Evolutionary conservation across 2,888 invertebrate species (phyloP).

Genomic region (Hedychridium roseum): DNA sequence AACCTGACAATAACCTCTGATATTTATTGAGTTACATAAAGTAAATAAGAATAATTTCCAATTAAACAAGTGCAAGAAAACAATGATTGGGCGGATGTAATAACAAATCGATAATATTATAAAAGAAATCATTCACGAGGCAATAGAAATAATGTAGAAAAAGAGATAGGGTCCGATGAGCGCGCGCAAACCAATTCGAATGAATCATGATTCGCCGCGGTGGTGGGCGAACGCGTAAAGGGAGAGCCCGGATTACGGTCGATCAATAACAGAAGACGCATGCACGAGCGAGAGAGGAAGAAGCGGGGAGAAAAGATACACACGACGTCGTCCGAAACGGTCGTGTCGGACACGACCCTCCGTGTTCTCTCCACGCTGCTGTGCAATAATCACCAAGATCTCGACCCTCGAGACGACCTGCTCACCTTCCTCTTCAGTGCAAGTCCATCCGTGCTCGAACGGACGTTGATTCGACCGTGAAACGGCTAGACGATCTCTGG

Average conservation of each 20-base stretch:
- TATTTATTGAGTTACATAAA: too few species aligned
- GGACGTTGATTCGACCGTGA: too few species aligned
- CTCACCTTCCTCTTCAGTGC: too few species aligned
- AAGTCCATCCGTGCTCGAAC: too few species aligned
- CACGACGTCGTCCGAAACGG: conserved; percentile 38
- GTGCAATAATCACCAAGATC: too few species aligned
- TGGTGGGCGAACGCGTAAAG: conserved; percentile 13
- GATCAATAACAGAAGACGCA: conserved; percentile 42
- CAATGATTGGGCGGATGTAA: too few species aligned
- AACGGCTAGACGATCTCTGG: too few species aligned
- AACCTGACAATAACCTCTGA: too few species aligned
- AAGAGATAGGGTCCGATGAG: conserved; percentile 2
- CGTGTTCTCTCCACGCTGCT: conserved; percentile 1
- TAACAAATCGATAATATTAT: not conserved
- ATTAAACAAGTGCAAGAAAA: too few species aligned
- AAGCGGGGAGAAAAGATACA: too few species aligned
- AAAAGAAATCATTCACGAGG: not conserved
- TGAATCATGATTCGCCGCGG: conserved; percentile 30
- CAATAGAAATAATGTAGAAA: not conserved
- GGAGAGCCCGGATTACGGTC: conserved; percentile 12
- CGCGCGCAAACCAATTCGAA: conserved; percentile 4
- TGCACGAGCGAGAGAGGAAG: conserved; percentile 4
- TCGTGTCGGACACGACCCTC: conserved; percentile 18
- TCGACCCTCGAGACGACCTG: too few species aligned
- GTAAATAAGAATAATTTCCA: too few species aligned